Evolutionary conservation across 2,888 invertebrate genomes (phyloP).

Genomic region (Stratiomys singularior): DNA sequence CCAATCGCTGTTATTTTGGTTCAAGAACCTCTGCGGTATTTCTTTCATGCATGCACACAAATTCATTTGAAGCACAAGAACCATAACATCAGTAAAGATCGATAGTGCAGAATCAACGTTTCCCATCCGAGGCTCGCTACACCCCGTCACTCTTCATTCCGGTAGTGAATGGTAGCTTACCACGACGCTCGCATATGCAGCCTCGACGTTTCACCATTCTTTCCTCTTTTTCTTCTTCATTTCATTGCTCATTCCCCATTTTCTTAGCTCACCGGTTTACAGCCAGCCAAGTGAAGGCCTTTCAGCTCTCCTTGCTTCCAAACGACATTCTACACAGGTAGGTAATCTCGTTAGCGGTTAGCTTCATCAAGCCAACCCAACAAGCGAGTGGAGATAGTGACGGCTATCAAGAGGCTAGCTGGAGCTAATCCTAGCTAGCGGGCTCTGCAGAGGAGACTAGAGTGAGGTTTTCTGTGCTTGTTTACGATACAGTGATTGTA

Average conservation of each 20-base stretch:
- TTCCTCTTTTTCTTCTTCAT: neutral
- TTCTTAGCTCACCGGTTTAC: neutral
- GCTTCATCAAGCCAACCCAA: slow-evolving; percentile 12
- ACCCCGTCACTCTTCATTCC: neutral
- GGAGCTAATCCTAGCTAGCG: too few relatives aligned
- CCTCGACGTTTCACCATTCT: neutral
- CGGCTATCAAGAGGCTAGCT: neutral
- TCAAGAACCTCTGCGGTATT: slow-evolving; percentile 45
- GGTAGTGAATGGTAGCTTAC: neutral
- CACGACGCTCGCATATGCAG: neutral
- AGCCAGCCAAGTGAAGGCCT: slow-evolving; percentile 24
- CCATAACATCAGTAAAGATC: slow-evolving; percentile 35
- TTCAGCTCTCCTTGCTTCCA: slow-evolving; percentile 6
- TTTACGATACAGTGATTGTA: slow-evolving; percentile 37
- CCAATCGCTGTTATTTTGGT: slow-evolving; percentile 35
- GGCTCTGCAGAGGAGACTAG: neutral
- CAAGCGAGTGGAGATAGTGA: slow-evolving; percentile 6
- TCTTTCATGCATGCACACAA: slow-evolving; percentile 14
- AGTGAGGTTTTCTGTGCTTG: slow-evolving; percentile 3
- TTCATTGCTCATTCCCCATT: neutral
- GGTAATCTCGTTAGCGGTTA: neutral
- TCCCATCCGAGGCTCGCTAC: neutral
- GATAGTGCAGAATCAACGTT: slow-evolving; percentile 22
- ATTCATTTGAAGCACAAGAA: slow-evolving; percentile 21
- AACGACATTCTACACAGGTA: neutral